Conservation (phyloP, 2,113 vertebrate species). For the Brachionichthys hirsutus region DNA sequence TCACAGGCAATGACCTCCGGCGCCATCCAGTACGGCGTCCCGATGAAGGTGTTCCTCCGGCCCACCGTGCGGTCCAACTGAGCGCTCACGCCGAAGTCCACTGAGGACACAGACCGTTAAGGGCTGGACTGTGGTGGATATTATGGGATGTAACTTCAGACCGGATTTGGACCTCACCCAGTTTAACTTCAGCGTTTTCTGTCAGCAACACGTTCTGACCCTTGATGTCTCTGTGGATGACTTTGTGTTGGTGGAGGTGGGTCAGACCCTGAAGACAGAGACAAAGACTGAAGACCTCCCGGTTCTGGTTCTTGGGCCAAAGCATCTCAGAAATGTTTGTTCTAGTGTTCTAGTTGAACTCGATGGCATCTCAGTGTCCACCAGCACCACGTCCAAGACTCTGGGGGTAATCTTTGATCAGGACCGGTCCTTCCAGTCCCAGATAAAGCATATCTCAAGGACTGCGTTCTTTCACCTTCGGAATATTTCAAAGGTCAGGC, state of each 20-base stretch:
- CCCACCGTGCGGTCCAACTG: conserved; percentile 97
- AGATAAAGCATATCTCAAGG: no score
- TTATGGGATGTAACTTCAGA: neutral
- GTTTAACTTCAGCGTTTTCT: conserved; percentile 97
- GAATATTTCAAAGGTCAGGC: no score
- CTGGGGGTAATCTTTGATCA: no score
- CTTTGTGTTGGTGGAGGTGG: conserved; percentile 98
- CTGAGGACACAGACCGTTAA: conserved; percentile 61
- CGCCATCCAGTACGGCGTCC: conserved; percentile 99
- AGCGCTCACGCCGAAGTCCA: conserved; percentile 97
- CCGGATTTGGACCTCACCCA: conserved; percentile 79
- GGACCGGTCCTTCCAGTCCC: no score
- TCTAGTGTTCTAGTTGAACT: no score
- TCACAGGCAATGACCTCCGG: conserved; percentile 97
- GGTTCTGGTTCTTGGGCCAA: no score
- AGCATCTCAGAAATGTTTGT: no score
- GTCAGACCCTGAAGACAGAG: conserved; percentile 86
- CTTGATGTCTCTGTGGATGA: conserved; percentile 98
- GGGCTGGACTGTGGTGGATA: neutral
- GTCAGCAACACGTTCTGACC: conserved; percentile 98
- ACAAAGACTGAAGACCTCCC: neutral
- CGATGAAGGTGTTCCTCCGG: conserved; percentile 96
- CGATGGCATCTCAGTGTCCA: no score
- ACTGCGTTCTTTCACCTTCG: no score
- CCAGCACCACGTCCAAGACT: no score